phyloP scores from a whole-genome alignment of 2,888 invertebrate species.

The Achlya flavicornis region DNA sequence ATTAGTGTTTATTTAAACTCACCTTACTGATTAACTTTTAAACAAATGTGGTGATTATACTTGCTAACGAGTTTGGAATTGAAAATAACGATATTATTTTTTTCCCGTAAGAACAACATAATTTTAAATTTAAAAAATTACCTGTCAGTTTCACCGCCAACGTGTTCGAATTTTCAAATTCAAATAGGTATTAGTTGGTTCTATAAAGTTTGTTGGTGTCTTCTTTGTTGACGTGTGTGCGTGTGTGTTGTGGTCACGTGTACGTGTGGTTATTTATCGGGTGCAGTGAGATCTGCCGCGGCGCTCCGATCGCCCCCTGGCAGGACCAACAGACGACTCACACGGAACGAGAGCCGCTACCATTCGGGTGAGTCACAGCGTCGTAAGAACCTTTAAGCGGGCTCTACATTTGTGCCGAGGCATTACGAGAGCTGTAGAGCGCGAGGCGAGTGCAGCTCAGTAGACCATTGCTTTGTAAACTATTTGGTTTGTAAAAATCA shows the following conservation, averaged over 20 bases:
- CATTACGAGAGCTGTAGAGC: neutral
- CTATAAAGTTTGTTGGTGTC: constrained; percentile 29
- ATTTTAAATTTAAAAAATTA: neutral
- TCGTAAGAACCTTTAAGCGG: constrained; percentile 27
- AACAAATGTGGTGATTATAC: constrained; percentile 39
- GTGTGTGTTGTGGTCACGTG: constrained; percentile 60
- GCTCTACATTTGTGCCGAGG: constrained; percentile 4
- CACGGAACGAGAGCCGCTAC: constrained; percentile 97
- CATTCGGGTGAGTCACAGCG: constrained; percentile 93
- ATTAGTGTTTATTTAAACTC: neutral
- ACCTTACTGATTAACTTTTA: constrained; percentile 18
- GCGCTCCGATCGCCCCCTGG: constrained; percentile 84
- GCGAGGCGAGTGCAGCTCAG: neutral
- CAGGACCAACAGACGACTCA: constrained; percentile 93
- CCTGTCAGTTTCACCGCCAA: neutral
- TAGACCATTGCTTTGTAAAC: neutral
- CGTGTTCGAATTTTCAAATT: constrained; percentile 35
- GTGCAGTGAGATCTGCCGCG: constrained; percentile 81
- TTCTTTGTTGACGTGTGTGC: constrained; percentile 40
- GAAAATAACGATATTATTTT: constrained; percentile 23
- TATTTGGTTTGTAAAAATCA: neutral
- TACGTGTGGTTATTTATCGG: constrained; percentile 81
- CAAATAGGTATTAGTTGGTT: constrained; percentile 16
- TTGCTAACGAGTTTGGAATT: constrained; percentile 48
- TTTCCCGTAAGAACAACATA: neutral